Conservation (phyloP, 1,140 invertebrate species). For the Caenorhabditis brenneri region DNA sequence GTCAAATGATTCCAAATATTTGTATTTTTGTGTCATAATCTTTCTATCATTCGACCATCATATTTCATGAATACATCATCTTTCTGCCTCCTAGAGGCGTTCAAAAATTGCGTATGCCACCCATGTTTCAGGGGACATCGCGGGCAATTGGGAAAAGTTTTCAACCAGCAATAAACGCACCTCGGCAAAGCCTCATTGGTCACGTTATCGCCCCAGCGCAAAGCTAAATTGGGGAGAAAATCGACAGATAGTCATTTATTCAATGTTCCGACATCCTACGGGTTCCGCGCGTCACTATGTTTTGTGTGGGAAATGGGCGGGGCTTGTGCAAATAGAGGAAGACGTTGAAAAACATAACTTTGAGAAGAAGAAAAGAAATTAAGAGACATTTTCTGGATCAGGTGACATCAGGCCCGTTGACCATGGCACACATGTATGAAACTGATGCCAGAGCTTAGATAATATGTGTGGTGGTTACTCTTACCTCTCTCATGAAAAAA, state of each 20-base stretch:
- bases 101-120: slow-evolving; percentile 51
- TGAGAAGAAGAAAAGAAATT: no score
- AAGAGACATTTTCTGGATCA: no score
- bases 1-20: not conserved
- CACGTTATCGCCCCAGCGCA: slow-evolving; percentile 68
- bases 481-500: no score
- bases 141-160: slow-evolving; percentile 65
- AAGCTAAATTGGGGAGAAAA: slow-evolving; percentile 49
- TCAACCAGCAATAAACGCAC: slow-evolving; percentile 71
- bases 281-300: not conserved
- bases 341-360: not conserved
- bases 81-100: slow-evolving; percentile 34
- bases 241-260: not conserved
- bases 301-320: not conserved
- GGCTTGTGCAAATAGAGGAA: not conserved
- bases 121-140: slow-evolving; percentile 53
- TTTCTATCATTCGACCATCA: no score
- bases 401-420: no score
- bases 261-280: not conserved
- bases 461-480: no score
- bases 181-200: slow-evolving; percentile 69
- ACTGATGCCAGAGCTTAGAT: no score
- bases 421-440: no score
- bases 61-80: no score
- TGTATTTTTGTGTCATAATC: no score